phyloP scores from a whole-genome alignment of 2,888 invertebrate species.

The Prosapia bicincta region DNA sequence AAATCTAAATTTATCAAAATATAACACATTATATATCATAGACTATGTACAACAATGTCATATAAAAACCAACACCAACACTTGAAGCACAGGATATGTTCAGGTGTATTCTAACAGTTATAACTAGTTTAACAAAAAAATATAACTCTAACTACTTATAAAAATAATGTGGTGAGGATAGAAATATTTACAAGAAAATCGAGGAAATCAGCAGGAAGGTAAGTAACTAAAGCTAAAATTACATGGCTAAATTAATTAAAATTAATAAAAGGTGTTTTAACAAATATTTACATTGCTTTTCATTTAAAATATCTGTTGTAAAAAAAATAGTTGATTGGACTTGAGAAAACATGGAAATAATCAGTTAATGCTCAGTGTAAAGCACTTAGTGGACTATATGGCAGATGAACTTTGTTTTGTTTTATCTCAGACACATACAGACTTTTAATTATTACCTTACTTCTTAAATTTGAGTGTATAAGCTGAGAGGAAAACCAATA shows the following conservation, averaged over 20 bases:
- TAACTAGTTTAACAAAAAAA: neutral
- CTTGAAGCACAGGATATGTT: conserved; percentile 30
- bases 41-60: conserved; percentile 32
- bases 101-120: conserved; percentile 21
- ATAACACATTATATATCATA: conserved; percentile 28
- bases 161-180: neutral
- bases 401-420: no score
- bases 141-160: neutral
- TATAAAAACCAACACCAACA: conserved; percentile 34
- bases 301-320: neutral
- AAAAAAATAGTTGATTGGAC: neutral
- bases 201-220: neutral
- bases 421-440: no score
- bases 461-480: no score
- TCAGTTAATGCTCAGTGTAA: no score
- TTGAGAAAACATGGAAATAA: no score
- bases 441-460: no score
- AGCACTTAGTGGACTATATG: no score
- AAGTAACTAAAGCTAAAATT: neutral
- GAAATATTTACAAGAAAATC: neutral
- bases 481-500: no score
- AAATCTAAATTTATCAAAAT: conserved; percentile 34
- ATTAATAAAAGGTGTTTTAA: neutral
- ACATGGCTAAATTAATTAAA: neutral
- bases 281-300: no score